Conservation (phyloP, 2,113 vertebrate genomes). For the Campylomormyrus numenius region DNA sequence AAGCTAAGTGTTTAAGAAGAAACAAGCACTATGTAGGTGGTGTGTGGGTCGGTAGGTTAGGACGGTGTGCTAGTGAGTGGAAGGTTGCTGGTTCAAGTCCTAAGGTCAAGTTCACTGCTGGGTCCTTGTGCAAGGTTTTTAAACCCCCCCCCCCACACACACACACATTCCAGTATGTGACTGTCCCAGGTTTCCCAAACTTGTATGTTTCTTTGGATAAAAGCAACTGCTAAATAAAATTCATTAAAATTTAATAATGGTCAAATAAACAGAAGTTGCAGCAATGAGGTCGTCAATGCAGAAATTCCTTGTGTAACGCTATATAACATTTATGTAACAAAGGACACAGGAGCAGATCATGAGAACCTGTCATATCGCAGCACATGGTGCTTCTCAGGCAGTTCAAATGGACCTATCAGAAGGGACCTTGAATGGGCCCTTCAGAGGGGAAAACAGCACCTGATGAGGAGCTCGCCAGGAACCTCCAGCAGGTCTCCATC, state of each 20-base stretch:
- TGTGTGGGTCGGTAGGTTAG: neutral
- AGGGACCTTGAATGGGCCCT: neutral
- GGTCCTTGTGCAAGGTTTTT: neutral
- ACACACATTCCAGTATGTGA: neutral
- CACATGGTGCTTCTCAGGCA: neutral
- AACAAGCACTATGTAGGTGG: neutral
- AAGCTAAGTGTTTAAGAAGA: neutral
- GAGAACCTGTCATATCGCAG: neutral
- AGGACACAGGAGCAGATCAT: neutral
- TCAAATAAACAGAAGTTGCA: neutral
- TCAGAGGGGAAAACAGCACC: slow-evolving; percentile 39
- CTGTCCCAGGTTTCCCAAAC: neutral
- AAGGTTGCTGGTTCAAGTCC: neutral
- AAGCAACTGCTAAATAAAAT: neutral
- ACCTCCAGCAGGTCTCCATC: slow-evolving; percentile 72
- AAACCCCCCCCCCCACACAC: neutral
- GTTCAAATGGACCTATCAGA: neutral
- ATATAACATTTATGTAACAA: neutral
- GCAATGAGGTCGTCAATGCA: neutral
- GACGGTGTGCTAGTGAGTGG: neutral
- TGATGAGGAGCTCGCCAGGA: slow-evolving; percentile 62
- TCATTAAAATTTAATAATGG: neutral
- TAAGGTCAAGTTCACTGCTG: neutral
- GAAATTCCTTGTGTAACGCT: neutral
- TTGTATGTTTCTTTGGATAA: neutral